Base-by-base conservation (phyloP, 2,113 vertebrate genomes). In the Malurus elegans region DNA sequence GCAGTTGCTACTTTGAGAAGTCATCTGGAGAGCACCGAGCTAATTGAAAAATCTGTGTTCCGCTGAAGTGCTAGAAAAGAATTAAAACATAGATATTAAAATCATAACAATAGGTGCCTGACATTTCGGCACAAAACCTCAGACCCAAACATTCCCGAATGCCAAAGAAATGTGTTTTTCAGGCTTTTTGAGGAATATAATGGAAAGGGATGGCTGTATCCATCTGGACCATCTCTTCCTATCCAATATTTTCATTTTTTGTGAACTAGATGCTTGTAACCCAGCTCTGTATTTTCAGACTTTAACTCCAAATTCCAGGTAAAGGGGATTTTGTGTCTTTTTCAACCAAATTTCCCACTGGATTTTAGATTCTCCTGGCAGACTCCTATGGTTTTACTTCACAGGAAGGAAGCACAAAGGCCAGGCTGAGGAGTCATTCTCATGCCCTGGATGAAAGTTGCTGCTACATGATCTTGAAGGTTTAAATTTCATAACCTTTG, bases 81-180 rank as follows among this genome's bases (percentile, higher is more conserved):
- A 94, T 88, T 95, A 86, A 90, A 96, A 88, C 82, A 93, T 21
- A 92, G 86, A 67, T 84, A 71, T 36, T 50, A 36, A 83, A 94
- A 92, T 66, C 56, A 66, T 83, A 83, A 79, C 42, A 90, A 44
- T 40, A 78, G 67, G 88, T 90, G 78, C 67, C 79, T 86, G 86
- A 74, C 71, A 78, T 86, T 92, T 92, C 88, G 83, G 54, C 79
- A 78, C 38, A 34, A 79, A 96, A 73, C 87, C 74, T 95, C 79
- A 90, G 71, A 94, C 67, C 38, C 71, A 95, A 95, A 88, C 74
- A 86, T 87, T 94, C 62, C 70, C 18, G 7, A 83, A 66, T 73
- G 60, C 79, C 79, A 73, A 60, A 50, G 62, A 91, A 90, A 73
- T 73, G 32, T 2, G 14, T 18, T 51, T 18, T 51, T 28, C 8